Conservation (phyloP, 1,140 invertebrate species). For the Cryptotermes secundus region DNA sequence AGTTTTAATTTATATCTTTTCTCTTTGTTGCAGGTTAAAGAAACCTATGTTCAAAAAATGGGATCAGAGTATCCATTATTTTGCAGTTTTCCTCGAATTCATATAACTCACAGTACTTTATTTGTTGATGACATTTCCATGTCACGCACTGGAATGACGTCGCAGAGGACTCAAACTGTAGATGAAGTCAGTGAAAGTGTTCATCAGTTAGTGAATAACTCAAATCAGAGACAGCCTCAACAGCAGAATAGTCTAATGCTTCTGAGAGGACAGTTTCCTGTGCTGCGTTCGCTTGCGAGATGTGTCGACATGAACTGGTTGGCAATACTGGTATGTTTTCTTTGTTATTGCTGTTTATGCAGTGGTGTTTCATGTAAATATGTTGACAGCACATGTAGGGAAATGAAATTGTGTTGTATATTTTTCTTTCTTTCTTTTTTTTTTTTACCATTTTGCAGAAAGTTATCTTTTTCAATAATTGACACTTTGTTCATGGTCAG, state of each 20-base stretch:
- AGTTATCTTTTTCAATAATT: too few species aligned
- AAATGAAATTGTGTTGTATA: not conserved
- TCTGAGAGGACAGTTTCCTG: slow-evolving; percentile 63
- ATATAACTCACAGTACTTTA: slow-evolving; percentile 54
- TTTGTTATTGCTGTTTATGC: slow-evolving; percentile 19
- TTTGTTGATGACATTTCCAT: slow-evolving; percentile 59
- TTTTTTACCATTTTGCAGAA: too few species aligned
- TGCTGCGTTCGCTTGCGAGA: slow-evolving; percentile 72
- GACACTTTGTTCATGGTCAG: too few species aligned
- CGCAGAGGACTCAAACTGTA: not conserved
- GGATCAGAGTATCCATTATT: slow-evolving; percentile 52
- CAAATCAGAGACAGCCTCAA: not conserved
- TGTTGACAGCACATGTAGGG: not conserved
- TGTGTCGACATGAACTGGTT: slow-evolving; percentile 92
- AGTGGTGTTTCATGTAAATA: too few species aligned
- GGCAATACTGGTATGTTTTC: slow-evolving; percentile 69
- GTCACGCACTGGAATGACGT: not conserved
- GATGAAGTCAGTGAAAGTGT: not conserved
- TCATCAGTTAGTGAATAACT: not conserved
- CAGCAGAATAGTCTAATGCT: slow-evolving; percentile 50
- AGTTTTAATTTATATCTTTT: slow-evolving; percentile 11
- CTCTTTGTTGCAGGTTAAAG: slow-evolving; percentile 51
- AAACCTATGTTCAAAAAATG: slow-evolving; percentile 63
- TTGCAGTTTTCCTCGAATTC: slow-evolving; percentile 49
- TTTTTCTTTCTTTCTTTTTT: slow-evolving; percentile 24